phyloP scores from a whole-genome alignment of 2,888 invertebrate genomes.

The Eupithecia exiguata region DNA sequence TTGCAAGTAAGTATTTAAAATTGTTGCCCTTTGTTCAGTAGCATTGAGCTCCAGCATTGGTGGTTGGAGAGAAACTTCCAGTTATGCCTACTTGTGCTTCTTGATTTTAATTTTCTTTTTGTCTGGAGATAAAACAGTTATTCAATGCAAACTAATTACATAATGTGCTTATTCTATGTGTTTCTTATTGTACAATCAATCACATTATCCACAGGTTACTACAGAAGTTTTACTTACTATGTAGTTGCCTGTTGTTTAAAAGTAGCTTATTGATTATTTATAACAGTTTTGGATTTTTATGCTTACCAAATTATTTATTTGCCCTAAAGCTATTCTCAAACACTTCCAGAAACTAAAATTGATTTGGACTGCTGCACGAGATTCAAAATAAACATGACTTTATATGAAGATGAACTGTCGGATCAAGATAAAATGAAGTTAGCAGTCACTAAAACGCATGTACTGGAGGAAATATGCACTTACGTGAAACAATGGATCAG shows the following conservation, averaged over 20 bases:
- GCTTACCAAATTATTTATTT: slow-evolving; percentile 25
- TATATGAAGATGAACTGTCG: slow-evolving; percentile 84
- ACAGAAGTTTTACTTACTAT: too few relatives aligned
- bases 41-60: not conserved
- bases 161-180: too few relatives aligned
- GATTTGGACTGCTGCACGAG: slow-evolving; percentile 86
- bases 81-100: not conserved
- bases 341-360: slow-evolving; percentile 84
- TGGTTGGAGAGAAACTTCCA: not conserved
- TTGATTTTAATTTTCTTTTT: not conserved
- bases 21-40: not conserved
- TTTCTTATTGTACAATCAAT: too few relatives aligned
- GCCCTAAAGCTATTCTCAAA: not conserved
- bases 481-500: slow-evolving; percentile 88
- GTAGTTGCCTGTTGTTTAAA: too few relatives aligned
- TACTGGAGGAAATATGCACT: slow-evolving; percentile 85
- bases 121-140: too few relatives aligned
- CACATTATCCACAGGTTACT: too few relatives aligned
- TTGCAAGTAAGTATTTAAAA: slow-evolving; percentile 65
- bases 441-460: slow-evolving; percentile 83
- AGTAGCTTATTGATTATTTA: too few relatives aligned
- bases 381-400: slow-evolving; percentile 83
- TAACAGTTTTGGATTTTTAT: too few relatives aligned
- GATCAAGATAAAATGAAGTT: slow-evolving; percentile 84
- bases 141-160: too few relatives aligned